phyloP scores from a whole-genome alignment of 1,140 invertebrate species.

The Drosophila pseudoananassae region DNA sequence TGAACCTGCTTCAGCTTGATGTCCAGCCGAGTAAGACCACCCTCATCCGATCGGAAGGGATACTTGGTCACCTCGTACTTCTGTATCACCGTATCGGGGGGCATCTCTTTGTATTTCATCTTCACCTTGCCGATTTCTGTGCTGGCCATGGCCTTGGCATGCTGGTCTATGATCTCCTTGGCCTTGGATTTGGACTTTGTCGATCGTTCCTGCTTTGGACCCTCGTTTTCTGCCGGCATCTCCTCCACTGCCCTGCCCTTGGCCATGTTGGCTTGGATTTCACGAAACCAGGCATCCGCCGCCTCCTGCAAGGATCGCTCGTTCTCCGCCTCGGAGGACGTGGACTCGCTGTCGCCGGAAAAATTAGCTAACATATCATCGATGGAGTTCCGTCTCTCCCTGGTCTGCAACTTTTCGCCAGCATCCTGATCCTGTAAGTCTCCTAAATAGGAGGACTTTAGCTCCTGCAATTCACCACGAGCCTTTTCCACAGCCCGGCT shows the following conservation, averaged over 20 bases:
- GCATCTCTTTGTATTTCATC: not conserved
- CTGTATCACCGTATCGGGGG: not conserved
- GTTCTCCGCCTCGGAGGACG: not conserved
- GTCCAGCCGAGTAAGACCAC: slow-evolving; percentile 16
- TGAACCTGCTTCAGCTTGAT: slow-evolving; percentile 42
- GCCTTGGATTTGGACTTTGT: not conserved
- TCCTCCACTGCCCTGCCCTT: slow-evolving; percentile 6
- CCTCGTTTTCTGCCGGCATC: not conserved
- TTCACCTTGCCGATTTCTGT: not conserved
- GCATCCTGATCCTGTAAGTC: slow-evolving; percentile 10
- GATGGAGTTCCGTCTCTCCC: slow-evolving; percentile 51
- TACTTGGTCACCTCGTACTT: not conserved
- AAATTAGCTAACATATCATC: slow-evolving; percentile 64
- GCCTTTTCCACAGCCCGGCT: slow-evolving; percentile 43
- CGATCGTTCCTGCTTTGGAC: not conserved
- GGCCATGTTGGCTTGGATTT: slow-evolving; percentile 21
- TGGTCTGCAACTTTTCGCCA: not conserved
- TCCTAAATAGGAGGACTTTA: slow-evolving; percentile 22
- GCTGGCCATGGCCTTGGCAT: not conserved
- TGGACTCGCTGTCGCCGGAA: slow-evolving; percentile 5
- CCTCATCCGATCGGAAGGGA: not conserved
- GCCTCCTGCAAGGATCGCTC: slow-evolving; percentile 25
- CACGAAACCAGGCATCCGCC: slow-evolving; percentile 57
- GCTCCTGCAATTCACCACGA: slow-evolving; percentile 44
- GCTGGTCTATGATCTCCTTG: not conserved